A percentile compares a stretch with the other conserved stretches of the same genome.
Conservation (phyloP, 2,113 vertebrate species). For the Cettia cetti region DNA sequence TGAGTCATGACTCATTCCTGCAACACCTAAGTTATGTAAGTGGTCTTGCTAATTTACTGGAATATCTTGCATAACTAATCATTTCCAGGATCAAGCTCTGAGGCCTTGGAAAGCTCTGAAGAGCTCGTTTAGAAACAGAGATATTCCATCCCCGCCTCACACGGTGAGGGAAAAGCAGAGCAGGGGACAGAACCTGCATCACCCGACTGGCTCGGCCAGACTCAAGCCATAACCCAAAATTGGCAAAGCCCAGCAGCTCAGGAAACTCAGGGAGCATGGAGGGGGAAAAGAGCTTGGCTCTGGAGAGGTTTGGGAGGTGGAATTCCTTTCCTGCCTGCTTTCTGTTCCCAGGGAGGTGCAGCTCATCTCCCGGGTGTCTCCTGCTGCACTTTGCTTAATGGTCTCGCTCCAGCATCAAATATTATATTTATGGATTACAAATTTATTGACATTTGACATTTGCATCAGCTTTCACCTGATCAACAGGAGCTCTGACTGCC, state of each 20-base stretch:
- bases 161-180: background rate
- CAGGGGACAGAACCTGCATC: background rate
- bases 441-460: slow-evolving; percentile 77
- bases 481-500: slow-evolving; percentile 67
- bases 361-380: background rate
- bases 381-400: slow-evolving; percentile 61
- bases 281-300: background rate
- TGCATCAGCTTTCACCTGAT: slow-evolving; percentile 68
- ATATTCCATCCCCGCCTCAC: background rate
- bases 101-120: too few species aligned
- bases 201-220: rapidly evolving
- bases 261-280: background rate
- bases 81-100: background rate
- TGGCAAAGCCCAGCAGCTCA: background rate
- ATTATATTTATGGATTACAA: slow-evolving; percentile 70
- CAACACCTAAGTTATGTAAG: slow-evolving; percentile 52
- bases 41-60: slow-evolving; percentile 47
- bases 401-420: slow-evolving; percentile 19
- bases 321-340: background rate
- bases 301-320: background rate
- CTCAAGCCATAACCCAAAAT: background rate
- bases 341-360: background rate
- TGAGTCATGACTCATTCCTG: slow-evolving; percentile 38
- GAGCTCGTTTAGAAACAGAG: background rate
- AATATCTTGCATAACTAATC: slow-evolving; percentile 34